Evolutionary conservation across 2,113 vertebrate species (phyloP).

Genomic region (Pluvialis apricaria): DNA sequence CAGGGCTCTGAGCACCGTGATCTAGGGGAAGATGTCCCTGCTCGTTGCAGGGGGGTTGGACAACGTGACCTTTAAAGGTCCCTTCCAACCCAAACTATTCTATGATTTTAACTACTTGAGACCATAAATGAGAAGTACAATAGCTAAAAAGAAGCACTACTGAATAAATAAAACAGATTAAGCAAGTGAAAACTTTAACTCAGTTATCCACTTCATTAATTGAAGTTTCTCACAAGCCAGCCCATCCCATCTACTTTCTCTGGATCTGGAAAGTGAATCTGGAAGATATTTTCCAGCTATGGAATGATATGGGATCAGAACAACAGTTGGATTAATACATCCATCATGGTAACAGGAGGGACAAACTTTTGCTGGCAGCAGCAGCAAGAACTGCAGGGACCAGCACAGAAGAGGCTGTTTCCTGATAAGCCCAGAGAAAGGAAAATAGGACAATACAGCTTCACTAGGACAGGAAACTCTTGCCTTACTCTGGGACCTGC

Average conservation of each 20-base stretch:
- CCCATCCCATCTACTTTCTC: not conserved
- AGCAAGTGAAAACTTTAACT: not conserved
- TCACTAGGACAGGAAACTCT: conserved; percentile 8
- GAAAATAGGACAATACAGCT: not conserved
- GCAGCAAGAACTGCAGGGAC: not conserved
- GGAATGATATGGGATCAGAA: not conserved
- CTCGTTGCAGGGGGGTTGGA: not conserved
- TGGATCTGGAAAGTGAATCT: not conserved
- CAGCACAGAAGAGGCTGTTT: not conserved
- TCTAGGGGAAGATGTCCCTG: not conserved
- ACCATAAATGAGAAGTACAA: not conserved
- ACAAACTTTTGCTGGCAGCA: not conserved
- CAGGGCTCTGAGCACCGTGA: not conserved
- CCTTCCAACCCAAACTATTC: not conserved
- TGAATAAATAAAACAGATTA: not conserved
- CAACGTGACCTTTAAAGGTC: not conserved
- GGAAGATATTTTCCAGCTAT: not conserved
- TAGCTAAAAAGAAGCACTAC: not conserved
- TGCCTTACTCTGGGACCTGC: not conserved
- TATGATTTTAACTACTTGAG: not conserved
- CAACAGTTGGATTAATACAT: not conserved
- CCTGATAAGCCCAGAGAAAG: not conserved
- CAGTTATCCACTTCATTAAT: not conserved
- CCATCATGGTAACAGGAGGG: not conserved
- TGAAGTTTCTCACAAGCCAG: not conserved